Conservation (phyloP, 2,113 vertebrate genomes). For the Synodontis membranacea region DNA sequence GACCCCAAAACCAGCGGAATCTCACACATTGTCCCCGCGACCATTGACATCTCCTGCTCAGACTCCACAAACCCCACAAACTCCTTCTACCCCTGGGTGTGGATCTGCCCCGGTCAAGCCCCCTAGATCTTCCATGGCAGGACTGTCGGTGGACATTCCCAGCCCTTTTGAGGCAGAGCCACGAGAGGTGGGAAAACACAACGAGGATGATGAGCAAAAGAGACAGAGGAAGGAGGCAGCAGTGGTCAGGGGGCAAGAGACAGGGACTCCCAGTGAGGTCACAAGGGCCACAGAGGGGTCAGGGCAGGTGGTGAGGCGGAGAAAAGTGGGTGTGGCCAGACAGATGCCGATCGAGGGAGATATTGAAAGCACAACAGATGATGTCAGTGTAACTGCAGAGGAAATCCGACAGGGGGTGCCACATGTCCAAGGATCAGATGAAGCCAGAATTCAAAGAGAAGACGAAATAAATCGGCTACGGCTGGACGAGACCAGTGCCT, state of each 20-base stretch:
- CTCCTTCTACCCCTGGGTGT: slow-evolving; percentile 67
- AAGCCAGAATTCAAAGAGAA: slow-evolving; percentile 59
- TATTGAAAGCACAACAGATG: background rate
- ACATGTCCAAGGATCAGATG: background rate
- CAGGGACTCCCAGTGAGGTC: slow-evolving; percentile 2
- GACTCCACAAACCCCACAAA: slow-evolving; percentile 67
- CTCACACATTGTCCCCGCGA: slow-evolving; percentile 65
- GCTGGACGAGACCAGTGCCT: slow-evolving; percentile 90
- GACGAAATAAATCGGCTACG: slow-evolving; percentile 55
- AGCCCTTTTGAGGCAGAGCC: slow-evolving; percentile 54
- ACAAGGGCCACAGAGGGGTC: slow-evolving; percentile 21
- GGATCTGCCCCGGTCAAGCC: slow-evolving; percentile 81
- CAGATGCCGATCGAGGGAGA: slow-evolving; percentile 46
- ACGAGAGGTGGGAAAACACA: slow-evolving; percentile 55
- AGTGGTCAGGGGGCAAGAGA: slow-evolving; percentile 15
- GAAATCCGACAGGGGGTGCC: slow-evolving; percentile 13
- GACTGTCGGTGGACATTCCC: slow-evolving; percentile 78
- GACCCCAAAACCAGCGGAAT: slow-evolving; percentile 69
- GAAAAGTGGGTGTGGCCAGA: slow-evolving; percentile 53
- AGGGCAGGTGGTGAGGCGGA: slow-evolving; percentile 33
- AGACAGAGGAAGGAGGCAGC: slow-evolving; percentile 20
- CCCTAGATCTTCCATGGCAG: slow-evolving; percentile 82
- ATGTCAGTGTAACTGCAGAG: background rate
- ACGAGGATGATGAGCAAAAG: slow-evolving; percentile 61
- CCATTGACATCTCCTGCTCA: slow-evolving; percentile 46